These are phyloP conservation scores for Panulirus ornatus DNA, from an alignment of 1,140 invertebrate species.

Conservation along the genomic window DNA sequence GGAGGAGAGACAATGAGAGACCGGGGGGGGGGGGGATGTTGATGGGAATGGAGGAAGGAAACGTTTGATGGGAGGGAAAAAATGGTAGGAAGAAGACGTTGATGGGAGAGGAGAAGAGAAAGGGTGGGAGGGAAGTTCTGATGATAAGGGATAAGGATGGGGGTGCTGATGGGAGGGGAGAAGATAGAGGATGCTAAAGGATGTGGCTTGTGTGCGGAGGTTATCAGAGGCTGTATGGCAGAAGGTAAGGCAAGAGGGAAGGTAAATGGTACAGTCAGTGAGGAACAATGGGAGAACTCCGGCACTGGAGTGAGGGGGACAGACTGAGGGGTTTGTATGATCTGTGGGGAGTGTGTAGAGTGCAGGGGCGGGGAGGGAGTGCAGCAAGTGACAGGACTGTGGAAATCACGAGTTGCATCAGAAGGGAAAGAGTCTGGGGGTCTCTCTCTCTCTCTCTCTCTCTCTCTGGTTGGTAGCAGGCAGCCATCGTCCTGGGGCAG, in stretches of 20 bases:
- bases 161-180: background rate
- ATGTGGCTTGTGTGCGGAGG: background rate
- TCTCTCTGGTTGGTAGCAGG: too few relatives aligned
- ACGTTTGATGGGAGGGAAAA: too few relatives aligned
- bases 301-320: background rate
- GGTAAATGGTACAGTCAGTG: background rate
- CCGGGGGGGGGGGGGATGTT: too few relatives aligned
- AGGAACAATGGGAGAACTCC: background rate
- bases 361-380: background rate
- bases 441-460: too few relatives aligned
- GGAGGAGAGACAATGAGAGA: background rate
- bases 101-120: slow-evolving; percentile 11
- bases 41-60: background rate
- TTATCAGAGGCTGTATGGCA: background rate
- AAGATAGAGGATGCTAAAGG: background rate
- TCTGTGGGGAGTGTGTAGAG: background rate
- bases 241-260: background rate
- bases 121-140: background rate
- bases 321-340: background rate
- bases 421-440: background rate
- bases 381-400: background rate
- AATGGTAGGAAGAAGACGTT: too few relatives aligned
- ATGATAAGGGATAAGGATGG: background rate
- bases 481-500: background rate
- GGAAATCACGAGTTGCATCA: background rate